These are phyloP conservation scores for Platysternon megacephalum DNA, from an alignment of 2,113 vertebrate species.

Conservation along the genomic window DNA sequence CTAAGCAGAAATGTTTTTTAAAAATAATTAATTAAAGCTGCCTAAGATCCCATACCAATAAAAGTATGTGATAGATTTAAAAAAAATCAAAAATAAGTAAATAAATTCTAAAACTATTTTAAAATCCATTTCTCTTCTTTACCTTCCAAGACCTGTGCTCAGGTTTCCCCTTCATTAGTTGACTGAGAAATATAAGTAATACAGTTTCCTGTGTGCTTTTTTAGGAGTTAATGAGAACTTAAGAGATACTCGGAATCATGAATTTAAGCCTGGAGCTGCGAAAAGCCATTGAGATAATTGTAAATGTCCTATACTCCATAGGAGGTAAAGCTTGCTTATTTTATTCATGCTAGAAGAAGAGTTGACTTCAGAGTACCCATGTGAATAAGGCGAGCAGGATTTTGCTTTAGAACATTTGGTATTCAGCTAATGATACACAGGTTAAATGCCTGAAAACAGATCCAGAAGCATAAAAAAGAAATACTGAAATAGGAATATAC, in stretches of 20 bases:
- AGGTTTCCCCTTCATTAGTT: neutral
- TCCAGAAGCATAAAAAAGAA: neutral
- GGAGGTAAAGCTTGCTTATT: neutral
- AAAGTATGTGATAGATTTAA: neutral
- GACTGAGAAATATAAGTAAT: neutral
- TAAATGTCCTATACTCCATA: neutral
- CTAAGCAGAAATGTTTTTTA: neutral
- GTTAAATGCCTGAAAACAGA: neutral
- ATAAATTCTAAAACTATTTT: neutral
- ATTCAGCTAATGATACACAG: accelerated
- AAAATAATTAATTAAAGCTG: neutral
- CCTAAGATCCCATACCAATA: neutral
- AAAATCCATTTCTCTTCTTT: neutral
- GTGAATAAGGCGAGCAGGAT: accelerated
- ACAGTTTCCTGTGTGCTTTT: neutral
- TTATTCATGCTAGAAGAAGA: neutral
- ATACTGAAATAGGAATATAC: neutral
- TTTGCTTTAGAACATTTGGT: neutral
- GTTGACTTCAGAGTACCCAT: neutral
- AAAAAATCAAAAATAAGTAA: neutral
- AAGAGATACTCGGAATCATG: neutral
- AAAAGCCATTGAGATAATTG: neutral
- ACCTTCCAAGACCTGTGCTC: neutral
- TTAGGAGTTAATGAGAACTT: neutral
- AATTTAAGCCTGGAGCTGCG: neutral